phyloP scores from a whole-genome alignment of 2,113 vertebrate species.

The Sapajus apella region DNA sequence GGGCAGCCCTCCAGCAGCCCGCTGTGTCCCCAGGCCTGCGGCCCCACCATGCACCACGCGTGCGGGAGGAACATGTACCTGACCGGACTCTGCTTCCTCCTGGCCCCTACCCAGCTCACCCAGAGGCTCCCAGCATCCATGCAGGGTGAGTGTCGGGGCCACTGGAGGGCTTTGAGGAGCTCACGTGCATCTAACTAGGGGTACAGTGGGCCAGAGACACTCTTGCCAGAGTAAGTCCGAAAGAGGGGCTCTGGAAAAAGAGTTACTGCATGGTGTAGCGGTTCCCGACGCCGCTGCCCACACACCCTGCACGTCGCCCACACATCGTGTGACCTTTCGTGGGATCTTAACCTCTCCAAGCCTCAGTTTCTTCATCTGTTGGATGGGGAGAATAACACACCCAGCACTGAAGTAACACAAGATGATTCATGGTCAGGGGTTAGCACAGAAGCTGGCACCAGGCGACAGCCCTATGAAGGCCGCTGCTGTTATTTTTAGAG shows the following conservation, averaged over 20 bases:
- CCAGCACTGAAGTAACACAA: neutral
- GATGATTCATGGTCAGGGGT: neutral
- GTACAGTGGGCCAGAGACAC: neutral
- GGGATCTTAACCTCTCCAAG: neutral
- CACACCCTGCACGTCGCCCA: neutral
- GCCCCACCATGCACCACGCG: constrained; percentile 84
- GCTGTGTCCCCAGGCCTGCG: constrained; percentile 80
- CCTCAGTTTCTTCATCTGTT: neutral
- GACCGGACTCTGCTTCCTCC: constrained; percentile 82
- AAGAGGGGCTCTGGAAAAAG: neutral
- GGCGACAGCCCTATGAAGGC: neutral
- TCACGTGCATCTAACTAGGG: neutral
- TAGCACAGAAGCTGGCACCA: neutral
- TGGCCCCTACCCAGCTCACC: neutral
- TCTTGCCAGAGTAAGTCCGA: neutral
- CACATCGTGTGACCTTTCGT: neutral
- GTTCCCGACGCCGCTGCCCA: neutral
- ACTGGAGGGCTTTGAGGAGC: neutral
- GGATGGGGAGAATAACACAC: neutral
- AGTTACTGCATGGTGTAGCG: neutral
- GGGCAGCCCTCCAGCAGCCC: neutral
- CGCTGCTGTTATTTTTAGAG: neutral
- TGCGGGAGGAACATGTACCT: constrained; percentile 85
- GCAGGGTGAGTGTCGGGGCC: constrained; percentile 72
- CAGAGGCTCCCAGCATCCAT: constrained; percentile 59